Conservation (phyloP, 2,888 invertebrate species). For the Tuta absoluta region DNA sequence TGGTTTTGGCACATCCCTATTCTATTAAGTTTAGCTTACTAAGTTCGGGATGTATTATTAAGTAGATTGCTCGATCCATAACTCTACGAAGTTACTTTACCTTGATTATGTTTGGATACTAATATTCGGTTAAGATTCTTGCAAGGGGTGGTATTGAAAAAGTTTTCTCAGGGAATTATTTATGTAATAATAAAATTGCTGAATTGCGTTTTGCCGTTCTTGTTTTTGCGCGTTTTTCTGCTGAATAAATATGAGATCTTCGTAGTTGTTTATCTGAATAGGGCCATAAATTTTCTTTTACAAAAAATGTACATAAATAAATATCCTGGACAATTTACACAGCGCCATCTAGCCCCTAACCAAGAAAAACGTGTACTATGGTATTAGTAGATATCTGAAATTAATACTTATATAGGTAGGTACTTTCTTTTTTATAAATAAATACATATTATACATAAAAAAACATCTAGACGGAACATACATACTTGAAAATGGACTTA, state of each 20-base stretch:
- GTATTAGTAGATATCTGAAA: too few relatives aligned
- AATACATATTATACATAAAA: too few relatives aligned
- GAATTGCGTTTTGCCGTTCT: background rate
- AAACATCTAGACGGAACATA: too few relatives aligned
- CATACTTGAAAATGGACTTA: too few relatives aligned
- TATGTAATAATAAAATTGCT: background rate
- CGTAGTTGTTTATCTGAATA: background rate
- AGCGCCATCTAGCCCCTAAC: too few relatives aligned
- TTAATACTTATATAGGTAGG: too few relatives aligned
- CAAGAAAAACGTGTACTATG: too few relatives aligned
- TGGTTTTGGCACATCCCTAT: background rate
- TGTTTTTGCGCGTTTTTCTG: background rate
- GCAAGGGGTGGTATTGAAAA: background rate
- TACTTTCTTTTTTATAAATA: too few relatives aligned
- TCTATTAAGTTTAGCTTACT: background rate
- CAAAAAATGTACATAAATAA: too few relatives aligned
- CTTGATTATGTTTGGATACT: slow-evolving; percentile 10
- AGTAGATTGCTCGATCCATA: background rate
- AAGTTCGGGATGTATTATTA: slow-evolving; percentile 3
- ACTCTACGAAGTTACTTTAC: background rate
- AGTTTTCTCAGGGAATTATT: background rate
- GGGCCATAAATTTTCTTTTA: background rate
- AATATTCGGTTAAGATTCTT: slow-evolving; percentile 5
- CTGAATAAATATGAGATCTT: background rate
- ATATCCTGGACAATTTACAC: too few relatives aligned